Evolutionary conservation across 2,113 vertebrate genomes (phyloP).

Genomic region (Ptychochromis oligacanthus): DNA sequence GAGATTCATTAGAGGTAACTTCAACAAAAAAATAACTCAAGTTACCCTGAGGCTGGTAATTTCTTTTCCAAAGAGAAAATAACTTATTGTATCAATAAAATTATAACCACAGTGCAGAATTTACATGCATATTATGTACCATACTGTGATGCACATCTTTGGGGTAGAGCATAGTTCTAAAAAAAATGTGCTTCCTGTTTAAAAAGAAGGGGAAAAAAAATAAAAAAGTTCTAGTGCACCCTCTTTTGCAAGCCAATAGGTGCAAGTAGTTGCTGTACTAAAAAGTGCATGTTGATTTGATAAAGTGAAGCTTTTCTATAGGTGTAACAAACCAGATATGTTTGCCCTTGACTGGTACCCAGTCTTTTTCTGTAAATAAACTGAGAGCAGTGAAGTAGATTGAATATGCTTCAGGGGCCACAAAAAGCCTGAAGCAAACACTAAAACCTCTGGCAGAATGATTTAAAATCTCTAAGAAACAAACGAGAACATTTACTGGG

Average conservation of each 20-base stretch:
- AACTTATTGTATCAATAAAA: constrained; percentile 14
- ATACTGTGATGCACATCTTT: not conserved
- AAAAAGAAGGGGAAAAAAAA: too few species aligned
- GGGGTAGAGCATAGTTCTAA: not conserved
- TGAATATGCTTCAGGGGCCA: constrained; percentile 49
- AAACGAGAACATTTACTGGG: constrained; percentile 39
- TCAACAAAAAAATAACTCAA: constrained; percentile 1
- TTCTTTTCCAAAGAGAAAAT: constrained; percentile 25
- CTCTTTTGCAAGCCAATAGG: not conserved
- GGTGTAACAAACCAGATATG: constrained; percentile 20
- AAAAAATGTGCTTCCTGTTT: not conserved
- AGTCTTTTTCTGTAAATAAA: constrained; percentile 29
- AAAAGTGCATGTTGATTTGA: not conserved
- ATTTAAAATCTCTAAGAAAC: constrained; percentile 54
- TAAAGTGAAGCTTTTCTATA: not conserved
- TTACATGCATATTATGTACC: not conserved
- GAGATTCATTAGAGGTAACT: constrained; percentile 37
- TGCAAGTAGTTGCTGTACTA: not conserved
- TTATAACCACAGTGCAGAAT: not conserved
- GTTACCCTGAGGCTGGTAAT: not conserved
- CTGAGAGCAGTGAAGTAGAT: constrained; percentile 17
- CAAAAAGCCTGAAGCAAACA: constrained; percentile 60
- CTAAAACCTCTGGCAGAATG: constrained; percentile 53
- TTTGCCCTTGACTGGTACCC: constrained; percentile 9
- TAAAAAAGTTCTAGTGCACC: not conserved